Conservation (phyloP, 2,113 vertebrate species). For the Pteruthius melanotis region DNA sequence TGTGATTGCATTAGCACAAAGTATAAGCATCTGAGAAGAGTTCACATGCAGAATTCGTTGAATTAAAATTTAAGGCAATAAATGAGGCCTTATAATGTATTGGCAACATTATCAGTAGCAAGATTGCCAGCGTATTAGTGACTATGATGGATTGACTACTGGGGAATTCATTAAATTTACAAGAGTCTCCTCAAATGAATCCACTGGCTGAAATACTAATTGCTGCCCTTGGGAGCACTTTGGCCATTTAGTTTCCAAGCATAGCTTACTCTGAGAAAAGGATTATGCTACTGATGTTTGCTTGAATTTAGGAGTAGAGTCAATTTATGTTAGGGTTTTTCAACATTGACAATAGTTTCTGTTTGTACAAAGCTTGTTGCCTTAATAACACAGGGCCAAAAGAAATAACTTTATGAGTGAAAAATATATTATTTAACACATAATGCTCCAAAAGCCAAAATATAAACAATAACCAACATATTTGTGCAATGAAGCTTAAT, state of each 20-base stretch:
- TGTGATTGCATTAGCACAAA: slow-evolving; percentile 7
- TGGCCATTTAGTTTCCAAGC: slow-evolving; percentile 34
- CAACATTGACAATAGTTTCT: not conserved
- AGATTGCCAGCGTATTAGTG: slow-evolving; percentile 28
- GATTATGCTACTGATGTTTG: slow-evolving; percentile 9
- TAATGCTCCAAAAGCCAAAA: not conserved
- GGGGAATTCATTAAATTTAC: slow-evolving; percentile 52
- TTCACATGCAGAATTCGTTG: not conserved
- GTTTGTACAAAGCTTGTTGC: not conserved
- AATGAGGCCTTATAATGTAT: slow-evolving; percentile 31
- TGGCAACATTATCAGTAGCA: slow-evolving; percentile 32
- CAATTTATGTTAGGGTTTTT: not conserved
- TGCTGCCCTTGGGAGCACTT: slow-evolving; percentile 32
- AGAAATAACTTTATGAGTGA: not conserved
- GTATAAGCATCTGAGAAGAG: not conserved
- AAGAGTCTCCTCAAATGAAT: slow-evolving; percentile 4
- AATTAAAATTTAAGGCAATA: slow-evolving; percentile 51
- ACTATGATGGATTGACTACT: slow-evolving; percentile 13
- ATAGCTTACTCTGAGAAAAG: not conserved
- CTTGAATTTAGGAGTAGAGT: not conserved
- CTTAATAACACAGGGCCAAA: not conserved
- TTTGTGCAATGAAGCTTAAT: not conserved
- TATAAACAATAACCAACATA: not conserved
- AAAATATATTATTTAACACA: not conserved
- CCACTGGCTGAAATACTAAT: slow-evolving; percentile 41